These are phyloP conservation scores for Strigamia maritima DNA, from an alignment of 2,888 invertebrate species.

Conservation along the genomic window DNA sequence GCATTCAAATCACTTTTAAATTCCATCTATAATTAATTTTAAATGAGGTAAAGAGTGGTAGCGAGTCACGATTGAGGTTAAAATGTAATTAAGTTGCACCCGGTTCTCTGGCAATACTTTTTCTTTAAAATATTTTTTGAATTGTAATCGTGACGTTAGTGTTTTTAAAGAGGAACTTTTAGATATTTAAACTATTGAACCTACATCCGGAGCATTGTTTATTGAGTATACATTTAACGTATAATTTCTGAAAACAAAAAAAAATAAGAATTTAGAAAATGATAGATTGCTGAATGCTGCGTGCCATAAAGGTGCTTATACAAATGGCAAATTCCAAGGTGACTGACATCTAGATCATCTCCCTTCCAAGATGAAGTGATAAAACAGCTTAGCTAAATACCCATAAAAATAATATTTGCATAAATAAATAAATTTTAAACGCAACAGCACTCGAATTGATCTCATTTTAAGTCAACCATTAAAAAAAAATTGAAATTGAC, in stretches of 20 bases:
- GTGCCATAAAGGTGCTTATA: neutral
- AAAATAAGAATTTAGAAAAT: neutral
- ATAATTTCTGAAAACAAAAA: neutral
- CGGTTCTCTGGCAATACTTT: neutral
- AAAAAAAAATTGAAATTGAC: neutral
- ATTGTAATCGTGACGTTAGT: neutral
- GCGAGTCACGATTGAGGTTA: slow-evolving; percentile 15
- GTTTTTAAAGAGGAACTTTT: neutral
- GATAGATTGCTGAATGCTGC: slow-evolving; percentile 1
- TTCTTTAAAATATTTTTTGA: neutral
- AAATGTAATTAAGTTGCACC: neutral
- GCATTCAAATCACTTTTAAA: neutral
- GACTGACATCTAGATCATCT: slow-evolving; percentile 7
- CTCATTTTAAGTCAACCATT: neutral
- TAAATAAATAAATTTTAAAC: slow-evolving; percentile 25
- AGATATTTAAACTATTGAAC: neutral
- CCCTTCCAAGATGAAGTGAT: neutral
- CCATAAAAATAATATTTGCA: slow-evolving; percentile 1
- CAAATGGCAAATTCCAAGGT: slow-evolving; percentile 15
- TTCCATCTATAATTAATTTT: neutral
- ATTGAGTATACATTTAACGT: neutral
- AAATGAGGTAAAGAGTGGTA: neutral
- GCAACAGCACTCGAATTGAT: neutral
- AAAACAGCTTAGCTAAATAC: neutral
- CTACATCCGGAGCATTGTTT: neutral